phyloP scores from a whole-genome alignment of 2,797 vertebrate genomes.

The Rallus crepitans region DNA sequence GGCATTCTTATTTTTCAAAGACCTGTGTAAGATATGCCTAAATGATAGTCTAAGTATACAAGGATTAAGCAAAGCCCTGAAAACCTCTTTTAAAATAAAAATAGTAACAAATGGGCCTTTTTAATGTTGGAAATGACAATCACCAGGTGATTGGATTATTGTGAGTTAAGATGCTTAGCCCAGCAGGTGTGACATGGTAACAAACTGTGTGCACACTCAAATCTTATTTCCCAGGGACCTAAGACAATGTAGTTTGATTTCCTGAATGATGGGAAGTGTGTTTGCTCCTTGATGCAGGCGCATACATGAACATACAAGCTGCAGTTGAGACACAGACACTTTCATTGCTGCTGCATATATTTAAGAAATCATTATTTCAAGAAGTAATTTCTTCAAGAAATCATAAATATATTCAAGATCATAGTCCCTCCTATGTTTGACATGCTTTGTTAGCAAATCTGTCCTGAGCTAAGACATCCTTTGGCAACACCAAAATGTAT shows the following conservation, averaged over 20 bases:
- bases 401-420: background rate
- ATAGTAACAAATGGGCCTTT: background rate
- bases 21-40: background rate
- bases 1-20: background rate
- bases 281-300: background rate
- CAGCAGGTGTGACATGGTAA: background rate
- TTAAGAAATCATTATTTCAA: background rate
- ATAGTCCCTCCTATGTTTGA: background rate
- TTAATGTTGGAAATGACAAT: background rate
- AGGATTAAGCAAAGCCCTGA: background rate
- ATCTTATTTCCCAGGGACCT: background rate
- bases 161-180: background rate
- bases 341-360: background rate
- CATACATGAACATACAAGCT: background rate
- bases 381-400: too few relatives aligned
- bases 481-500: background rate
- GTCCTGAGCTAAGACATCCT: background rate
- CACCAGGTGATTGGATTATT: background rate
- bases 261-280: background rate
- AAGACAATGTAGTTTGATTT: background rate
- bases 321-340: background rate
- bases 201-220: background rate
- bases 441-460: background rate
- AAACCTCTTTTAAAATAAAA: background rate
- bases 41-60: background rate